These are phyloP conservation scores for Zaprionus nigranus DNA, from an alignment of 1,140 invertebrate genomes.

Conservation along the genomic window DNA sequence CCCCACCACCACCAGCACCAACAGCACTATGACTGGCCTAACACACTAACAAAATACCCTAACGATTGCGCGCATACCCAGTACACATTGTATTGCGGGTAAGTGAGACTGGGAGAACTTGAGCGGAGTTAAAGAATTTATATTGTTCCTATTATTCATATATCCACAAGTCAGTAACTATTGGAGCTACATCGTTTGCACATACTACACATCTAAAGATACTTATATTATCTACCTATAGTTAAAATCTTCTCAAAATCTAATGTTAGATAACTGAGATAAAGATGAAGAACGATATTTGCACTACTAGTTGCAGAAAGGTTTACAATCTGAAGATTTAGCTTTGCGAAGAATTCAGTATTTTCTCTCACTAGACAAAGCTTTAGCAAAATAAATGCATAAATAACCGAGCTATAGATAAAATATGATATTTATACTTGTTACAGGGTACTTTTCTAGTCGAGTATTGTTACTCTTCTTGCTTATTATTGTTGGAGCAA, in stretches of 20 bases:
- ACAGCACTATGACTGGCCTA: background rate
- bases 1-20: background rate
- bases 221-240: background rate
- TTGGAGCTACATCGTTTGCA: background rate
- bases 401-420: background rate
- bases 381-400: too few relatives aligned
- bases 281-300: too few relatives aligned
- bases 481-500: conserved; percentile 3
- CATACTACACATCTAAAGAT: background rate
- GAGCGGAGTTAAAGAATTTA: background rate
- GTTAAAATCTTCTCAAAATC: background rate
- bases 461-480: background rate
- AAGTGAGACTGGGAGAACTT: background rate
- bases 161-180: background rate
- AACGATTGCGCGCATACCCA: background rate
- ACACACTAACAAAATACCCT: background rate
- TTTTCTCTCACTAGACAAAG: too few relatives aligned
- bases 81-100: background rate
- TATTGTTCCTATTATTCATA: too few relatives aligned
- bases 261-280: background rate
- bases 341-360: too few relatives aligned
- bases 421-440: background rate
- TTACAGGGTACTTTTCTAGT: background rate
- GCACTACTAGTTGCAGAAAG: too few relatives aligned
- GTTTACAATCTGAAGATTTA: too few relatives aligned